These are phyloP conservation scores for Watsonalla cultraria DNA, from an alignment of 2,888 invertebrate species.

Conservation along the genomic window DNA sequence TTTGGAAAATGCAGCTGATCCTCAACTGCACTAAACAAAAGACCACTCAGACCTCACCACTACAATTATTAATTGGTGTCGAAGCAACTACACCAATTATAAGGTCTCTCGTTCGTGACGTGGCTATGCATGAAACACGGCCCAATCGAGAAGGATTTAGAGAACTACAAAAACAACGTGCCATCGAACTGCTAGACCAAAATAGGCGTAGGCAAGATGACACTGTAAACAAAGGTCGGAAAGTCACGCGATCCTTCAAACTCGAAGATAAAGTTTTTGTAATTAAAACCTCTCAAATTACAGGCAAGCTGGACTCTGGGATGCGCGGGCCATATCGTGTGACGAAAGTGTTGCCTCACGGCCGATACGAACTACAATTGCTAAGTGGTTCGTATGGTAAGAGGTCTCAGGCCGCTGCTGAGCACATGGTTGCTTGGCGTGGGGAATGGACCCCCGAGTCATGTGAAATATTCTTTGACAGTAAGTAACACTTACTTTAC, in stretches of 20 bases:
- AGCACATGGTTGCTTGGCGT: too few relatives aligned
- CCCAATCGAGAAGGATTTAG: conserved; percentile 9
- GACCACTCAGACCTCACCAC: conserved; percentile 13
- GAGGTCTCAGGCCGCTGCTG: too few relatives aligned
- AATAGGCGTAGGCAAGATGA: background rate
- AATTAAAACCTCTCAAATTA: conserved; percentile 10
- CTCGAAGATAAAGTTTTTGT: conserved; percentile 15
- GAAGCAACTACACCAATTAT: conserved; percentile 14
- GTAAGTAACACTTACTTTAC: too few relatives aligned
- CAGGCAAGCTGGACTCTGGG: conserved; percentile 15
- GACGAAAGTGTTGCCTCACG: too few relatives aligned
- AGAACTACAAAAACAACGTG: conserved; percentile 2
- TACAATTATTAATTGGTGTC: conserved; percentile 14
- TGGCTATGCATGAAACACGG: conserved; percentile 5
- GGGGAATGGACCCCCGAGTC: too few relatives aligned
- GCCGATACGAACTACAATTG: too few relatives aligned
- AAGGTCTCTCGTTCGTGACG: conserved; percentile 10
- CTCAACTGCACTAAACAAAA: conserved; percentile 15
- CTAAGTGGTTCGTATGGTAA: too few relatives aligned
- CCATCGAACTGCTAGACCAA: background rate
- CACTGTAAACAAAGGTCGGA: conserved; percentile 4
- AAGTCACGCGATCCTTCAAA: conserved; percentile 2
- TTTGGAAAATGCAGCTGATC: conserved; percentile 14
- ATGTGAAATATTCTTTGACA: too few relatives aligned
- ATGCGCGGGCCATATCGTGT: too few relatives aligned